Conservation (phyloP, 2,113 vertebrate genomes). For the Xiphorhynchus elegans region DNA sequence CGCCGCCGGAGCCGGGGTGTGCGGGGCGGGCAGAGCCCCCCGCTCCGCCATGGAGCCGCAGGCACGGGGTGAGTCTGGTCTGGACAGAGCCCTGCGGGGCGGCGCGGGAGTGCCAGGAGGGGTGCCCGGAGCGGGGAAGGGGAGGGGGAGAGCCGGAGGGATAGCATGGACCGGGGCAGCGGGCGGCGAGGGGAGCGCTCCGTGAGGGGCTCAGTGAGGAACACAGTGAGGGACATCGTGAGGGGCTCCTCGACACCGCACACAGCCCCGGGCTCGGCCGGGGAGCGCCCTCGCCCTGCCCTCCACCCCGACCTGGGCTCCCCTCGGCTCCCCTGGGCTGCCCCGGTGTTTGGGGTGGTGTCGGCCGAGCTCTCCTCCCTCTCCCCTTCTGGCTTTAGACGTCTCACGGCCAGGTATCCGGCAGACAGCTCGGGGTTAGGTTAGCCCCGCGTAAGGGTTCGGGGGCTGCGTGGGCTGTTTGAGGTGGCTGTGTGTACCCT, state of each 20-base stretch:
- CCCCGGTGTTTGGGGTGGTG: background rate
- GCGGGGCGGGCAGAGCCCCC: background rate
- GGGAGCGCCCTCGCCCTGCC: background rate
- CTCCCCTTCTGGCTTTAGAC: background rate
- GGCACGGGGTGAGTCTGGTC: constrained; percentile 19
- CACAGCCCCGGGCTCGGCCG: too few relatives aligned
- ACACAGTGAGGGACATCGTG: too few relatives aligned
- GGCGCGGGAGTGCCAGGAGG: too few relatives aligned
- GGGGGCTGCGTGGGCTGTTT: fast-evolving
- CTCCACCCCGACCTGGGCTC: background rate
- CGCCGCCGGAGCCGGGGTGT: background rate
- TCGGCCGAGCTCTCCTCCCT: background rate
- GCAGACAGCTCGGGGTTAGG: background rate
- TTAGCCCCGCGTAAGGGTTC: fast-evolving
- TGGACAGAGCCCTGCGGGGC: background rate
- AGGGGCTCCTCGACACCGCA: too few relatives aligned
- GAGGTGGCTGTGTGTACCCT: background rate
- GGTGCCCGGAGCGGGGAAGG: too few relatives aligned
- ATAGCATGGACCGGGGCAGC: too few relatives aligned
- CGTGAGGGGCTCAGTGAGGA: too few relatives aligned
- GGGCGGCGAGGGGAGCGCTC: too few relatives aligned
- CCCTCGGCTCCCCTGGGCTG: fast-evolving
- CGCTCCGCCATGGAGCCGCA: constrained; percentile 24
- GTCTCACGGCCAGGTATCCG: background rate
- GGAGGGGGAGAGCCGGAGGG: too few relatives aligned